Conservation (phyloP, 2,797 vertebrate species). For the Trematomus bernacchii region DNA sequence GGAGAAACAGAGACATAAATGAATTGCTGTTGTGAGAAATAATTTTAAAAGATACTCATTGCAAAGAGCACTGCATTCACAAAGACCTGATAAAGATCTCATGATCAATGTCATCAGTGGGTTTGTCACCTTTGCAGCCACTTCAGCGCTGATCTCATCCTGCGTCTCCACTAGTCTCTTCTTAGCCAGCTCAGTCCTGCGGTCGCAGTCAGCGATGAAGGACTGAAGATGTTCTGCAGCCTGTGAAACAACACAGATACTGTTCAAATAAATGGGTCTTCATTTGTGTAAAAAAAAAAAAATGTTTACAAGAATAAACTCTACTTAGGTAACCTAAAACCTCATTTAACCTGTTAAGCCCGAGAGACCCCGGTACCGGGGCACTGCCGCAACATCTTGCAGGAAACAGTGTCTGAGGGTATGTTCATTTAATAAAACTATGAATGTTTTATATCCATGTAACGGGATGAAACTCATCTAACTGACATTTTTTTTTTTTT, state of each 20-base stretch:
- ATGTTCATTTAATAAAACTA: no score
- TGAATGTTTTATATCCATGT: no score
- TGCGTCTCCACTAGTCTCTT: conserved; percentile 98
- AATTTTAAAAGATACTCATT: no score
- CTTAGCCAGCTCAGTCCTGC: conserved; percentile 97
- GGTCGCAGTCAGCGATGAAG: conserved; percentile 97
- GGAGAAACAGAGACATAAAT: not conserved
- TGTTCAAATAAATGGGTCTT: not conserved
- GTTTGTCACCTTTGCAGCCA: conserved; percentile 92
- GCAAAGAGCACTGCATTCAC: not conserved
- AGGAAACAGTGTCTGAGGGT: no score
- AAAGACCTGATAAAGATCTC: not conserved
- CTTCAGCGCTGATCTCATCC: conserved; percentile 98
- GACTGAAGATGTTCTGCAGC: conserved; percentile 98
- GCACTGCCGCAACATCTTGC: no score
- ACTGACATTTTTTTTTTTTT: no score
- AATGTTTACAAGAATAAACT: not conserved
- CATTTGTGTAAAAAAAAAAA: not conserved
- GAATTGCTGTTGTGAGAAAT: no score
- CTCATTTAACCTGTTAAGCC: no score
- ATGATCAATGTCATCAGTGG: not conserved
- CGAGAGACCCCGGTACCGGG: no score
- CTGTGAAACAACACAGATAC: conserved; percentile 70
- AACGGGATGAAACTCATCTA: no score
- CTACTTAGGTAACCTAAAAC: not conserved